A percentile compares a stretch with the other conserved stretches of the same genome.
phyloP scores from a whole-genome alignment of 2,797 vertebrate genomes.

The Smutsia temminckii region DNA sequence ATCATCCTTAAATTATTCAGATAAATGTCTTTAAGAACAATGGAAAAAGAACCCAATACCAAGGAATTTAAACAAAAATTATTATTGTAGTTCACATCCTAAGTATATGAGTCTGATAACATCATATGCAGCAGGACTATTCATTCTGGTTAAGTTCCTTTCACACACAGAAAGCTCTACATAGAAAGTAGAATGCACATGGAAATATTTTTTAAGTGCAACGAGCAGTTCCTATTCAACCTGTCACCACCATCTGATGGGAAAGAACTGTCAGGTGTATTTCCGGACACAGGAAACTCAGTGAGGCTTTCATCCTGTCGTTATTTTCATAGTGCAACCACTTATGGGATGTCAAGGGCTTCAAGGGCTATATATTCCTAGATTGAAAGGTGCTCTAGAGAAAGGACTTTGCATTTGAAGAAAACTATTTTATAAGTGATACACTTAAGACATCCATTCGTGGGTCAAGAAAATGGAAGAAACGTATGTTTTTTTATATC shows the following conservation, averaged over 20 bases:
- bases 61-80: background rate
- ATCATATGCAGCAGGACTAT: background rate
- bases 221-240: background rate
- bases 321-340: background rate
- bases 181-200: background rate
- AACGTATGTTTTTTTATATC: slow-evolving; percentile 23
- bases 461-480: background rate
- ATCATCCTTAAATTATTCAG: background rate
- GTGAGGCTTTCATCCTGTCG: background rate
- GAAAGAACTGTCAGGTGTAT: background rate
- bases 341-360: background rate
- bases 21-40: background rate
- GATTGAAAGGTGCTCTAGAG: background rate
- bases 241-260: background rate
- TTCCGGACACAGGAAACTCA: background rate
- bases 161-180: background rate
- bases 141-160: background rate
- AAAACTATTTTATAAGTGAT: background rate
- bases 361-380: background rate
- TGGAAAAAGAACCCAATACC: slow-evolving; percentile 1
- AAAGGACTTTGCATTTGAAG: background rate
- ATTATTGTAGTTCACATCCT: background rate
- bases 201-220: background rate
- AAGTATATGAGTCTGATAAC: background rate
- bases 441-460: background rate